A percentile compares a stretch with the other conserved stretches of the same genome.
These are phyloP conservation scores for Pimephales promelas DNA, from an alignment of 2,113 vertebrate species.

Conservation along the genomic window DNA sequence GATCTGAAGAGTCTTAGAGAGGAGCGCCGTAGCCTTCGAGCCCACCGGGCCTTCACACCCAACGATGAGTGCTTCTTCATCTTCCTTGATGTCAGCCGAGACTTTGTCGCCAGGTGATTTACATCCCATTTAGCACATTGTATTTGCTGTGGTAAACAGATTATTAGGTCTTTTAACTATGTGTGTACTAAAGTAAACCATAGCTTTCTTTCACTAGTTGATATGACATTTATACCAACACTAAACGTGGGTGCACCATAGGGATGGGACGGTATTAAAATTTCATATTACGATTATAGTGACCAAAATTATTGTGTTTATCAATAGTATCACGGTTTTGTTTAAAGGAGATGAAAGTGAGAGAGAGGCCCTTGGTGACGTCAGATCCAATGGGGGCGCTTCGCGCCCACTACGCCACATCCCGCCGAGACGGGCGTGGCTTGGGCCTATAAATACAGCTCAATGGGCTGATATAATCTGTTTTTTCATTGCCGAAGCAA, in stretches of 20 bases:
- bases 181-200: neutral
- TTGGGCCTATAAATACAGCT: too few relatives aligned
- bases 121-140: neutral
- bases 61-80: slow-evolving; percentile 97
- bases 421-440: too few relatives aligned
- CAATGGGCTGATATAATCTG: too few relatives aligned
- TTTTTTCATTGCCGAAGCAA: too few relatives aligned
- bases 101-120: slow-evolving; percentile 94
- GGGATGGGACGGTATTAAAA: too few relatives aligned
- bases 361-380: too few relatives aligned
- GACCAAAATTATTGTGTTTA: too few relatives aligned
- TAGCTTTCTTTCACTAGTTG: neutral
- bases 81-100: slow-evolving; percentile 93
- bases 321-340: too few relatives aligned
- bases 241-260: neutral
- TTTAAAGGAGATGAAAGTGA: too few relatives aligned
- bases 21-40: slow-evolving; percentile 86
- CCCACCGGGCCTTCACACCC: slow-evolving; percentile 92
- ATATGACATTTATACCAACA: neutral
- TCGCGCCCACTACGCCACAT: too few relatives aligned
- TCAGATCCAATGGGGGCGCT: too few relatives aligned
- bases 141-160: neutral
- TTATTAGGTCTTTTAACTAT: neutral
- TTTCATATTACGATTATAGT: too few relatives aligned
- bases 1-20: slow-evolving; percentile 93